Percentiles rank a stretch among this genome's conserved stretches.
These are phyloP conservation scores for Troides helena DNA, from an alignment of 2,888 invertebrate genomes.

Conservation along the genomic window DNA sequence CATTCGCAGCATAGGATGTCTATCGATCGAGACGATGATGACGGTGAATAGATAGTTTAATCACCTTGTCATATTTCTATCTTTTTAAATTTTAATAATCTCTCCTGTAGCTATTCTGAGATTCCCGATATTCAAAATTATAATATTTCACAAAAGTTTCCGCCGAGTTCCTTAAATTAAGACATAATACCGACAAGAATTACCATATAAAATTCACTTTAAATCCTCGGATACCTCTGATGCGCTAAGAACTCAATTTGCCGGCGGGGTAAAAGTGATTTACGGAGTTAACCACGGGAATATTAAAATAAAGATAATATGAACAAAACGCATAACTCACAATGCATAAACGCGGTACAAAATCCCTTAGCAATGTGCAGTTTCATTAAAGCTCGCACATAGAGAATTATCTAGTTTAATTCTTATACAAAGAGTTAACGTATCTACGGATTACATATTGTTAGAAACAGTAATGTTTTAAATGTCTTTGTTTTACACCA, in stretches of 20 bases:
- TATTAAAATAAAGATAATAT: conserved; percentile 54
- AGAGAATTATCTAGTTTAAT: conserved; percentile 7
- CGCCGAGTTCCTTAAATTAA: conserved; percentile 15
- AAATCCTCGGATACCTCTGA: conserved; percentile 27
- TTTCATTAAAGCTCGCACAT: conserved; percentile 31
- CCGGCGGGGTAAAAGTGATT: conserved; percentile 26
- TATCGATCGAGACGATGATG: too few species aligned
- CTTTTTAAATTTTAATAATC: neutral
- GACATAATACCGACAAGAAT: conserved; percentile 25
- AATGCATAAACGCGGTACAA: conserved; percentile 49
- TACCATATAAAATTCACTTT: conserved; percentile 27
- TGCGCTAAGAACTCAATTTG: conserved; percentile 29
- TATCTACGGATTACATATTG: neutral
- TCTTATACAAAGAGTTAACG: conserved; percentile 7
- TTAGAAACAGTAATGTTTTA: conserved; percentile 1
- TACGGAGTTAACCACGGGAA: conserved; percentile 36
- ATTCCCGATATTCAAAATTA: neutral
- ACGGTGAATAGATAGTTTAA: neutral
- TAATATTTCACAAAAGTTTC: conserved; percentile 13
- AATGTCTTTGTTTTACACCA: too few species aligned
- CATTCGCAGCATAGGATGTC: too few species aligned
- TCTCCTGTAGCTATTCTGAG: neutral
- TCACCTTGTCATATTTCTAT: neutral
- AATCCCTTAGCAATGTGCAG: conserved; percentile 60
- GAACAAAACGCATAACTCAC: conserved; percentile 36